Base-by-base conservation (phyloP, 2,888 invertebrate genomes). In the Linnaemya tessellans region DNA sequence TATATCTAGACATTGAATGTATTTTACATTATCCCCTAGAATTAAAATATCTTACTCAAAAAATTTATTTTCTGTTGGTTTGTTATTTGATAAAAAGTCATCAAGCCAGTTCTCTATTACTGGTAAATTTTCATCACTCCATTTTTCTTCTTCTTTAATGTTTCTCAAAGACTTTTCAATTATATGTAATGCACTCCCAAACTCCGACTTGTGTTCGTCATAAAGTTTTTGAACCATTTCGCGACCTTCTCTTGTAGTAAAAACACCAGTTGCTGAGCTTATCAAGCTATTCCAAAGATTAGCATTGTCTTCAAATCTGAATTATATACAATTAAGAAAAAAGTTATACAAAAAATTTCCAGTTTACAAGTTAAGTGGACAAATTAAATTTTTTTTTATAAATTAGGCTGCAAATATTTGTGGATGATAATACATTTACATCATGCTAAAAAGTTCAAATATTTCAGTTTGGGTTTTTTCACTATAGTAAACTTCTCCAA, bases 251-350 rank as follows among this genome's bases (percentile, higher is more conserved):
- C 96, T 94, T 0, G 96, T 96, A 65, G 95, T 96, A 91, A 97
- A 97, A 1, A 95, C 94, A 0, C 96, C 95, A 0, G 96, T 96
- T 0, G 96, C 96, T 7, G 96, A 95, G 41, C 95, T 94, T 54
- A 97, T 94, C 9, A 97, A 92, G 89, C 94, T 95, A 88, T 96
- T 95, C 97, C 97, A 97, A 3, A 97, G 92, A 89, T 95, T 95
- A 0, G 95, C 95, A 89, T 95, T 95, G 84, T 94, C 94, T 88
- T 94, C 93, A 89, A 95, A 95, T 90, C 96, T 96, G 89, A 67
- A 91, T 89, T 15, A 20, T 68, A 41, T n/a, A 58, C 89, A 20
- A 20, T 71, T 35, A 11, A 1, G 30, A 58, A 58, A 58, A 3
- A n/a, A 20, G 10, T 60, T n/a, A 30, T 30, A 5, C 30, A 30